A percentile compares a stretch with the other conserved stretches of the same genome.
Evolutionary conservation across 2,888 invertebrate species (phyloP).

Genomic region (Amphipyra tragopoginis): DNA sequence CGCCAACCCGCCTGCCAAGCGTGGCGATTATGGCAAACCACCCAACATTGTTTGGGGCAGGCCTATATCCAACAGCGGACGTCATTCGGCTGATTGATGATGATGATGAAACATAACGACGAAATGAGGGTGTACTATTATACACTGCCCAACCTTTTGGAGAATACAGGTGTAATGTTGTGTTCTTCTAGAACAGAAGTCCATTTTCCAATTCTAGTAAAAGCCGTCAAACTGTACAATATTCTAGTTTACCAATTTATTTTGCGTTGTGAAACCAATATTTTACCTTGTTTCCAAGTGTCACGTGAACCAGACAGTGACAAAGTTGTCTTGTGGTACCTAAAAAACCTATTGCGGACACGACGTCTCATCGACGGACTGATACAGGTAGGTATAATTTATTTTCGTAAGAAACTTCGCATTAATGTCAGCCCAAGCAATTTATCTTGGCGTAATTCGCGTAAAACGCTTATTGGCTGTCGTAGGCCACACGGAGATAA

Average conservation of each 20-base stretch:
- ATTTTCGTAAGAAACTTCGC: slow-evolving; percentile 80
- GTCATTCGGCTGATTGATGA: no score
- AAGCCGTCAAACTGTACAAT: slow-evolving; percentile 8
- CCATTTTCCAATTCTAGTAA: slow-evolving; percentile 26
- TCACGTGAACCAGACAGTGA: slow-evolving; percentile 64
- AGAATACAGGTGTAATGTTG: no score
- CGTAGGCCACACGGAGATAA: slow-evolving; percentile 78
- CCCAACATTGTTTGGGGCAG: no score
- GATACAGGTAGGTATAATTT: slow-evolving; percentile 83
- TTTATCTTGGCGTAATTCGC: slow-evolving; percentile 85
- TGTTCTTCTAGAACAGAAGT: background rate
- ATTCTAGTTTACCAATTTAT: slow-evolving; percentile 32
- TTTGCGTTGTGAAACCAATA: slow-evolving; percentile 43
- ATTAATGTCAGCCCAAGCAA: slow-evolving; percentile 82
- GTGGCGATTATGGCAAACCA: no score
- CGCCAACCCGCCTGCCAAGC: no score
- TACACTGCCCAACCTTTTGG: no score
- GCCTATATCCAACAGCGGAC: no score
- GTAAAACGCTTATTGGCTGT: slow-evolving; percentile 87
- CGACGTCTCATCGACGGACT: slow-evolving; percentile 67
- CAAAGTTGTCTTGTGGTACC: slow-evolving; percentile 65
- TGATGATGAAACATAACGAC: no score
- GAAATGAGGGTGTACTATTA: no score
- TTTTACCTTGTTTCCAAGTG: slow-evolving; percentile 50
- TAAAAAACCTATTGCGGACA: slow-evolving; percentile 66